Evolutionary conservation across 2,888 invertebrate genomes (phyloP).

Genomic region (Calliphora vomitoria): DNA sequence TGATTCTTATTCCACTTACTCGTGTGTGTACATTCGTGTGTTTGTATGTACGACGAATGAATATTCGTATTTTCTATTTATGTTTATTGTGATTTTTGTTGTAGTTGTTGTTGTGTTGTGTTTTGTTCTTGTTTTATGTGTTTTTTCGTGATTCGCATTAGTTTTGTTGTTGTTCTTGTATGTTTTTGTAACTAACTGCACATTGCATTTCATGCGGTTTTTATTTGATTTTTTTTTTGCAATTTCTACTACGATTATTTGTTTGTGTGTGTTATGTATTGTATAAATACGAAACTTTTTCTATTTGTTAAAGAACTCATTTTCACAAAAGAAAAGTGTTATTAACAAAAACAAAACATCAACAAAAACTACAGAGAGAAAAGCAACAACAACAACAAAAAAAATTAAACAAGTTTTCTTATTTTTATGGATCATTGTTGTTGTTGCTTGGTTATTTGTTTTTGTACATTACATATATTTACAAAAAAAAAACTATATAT

Average conservation of each 20-base stretch:
- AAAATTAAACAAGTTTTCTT: conserved; percentile 48
- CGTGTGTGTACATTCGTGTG: too few relatives aligned
- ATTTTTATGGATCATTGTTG: conserved; percentile 1
- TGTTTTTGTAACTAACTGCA: conserved; percentile 53
- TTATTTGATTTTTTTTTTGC: conserved; percentile 37
- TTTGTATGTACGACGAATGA: neutral
- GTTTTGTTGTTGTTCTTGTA: conserved; percentile 26
- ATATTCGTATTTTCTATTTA: conserved; percentile 55
- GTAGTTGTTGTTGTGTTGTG: conserved; percentile 7
- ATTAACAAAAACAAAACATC: conserved; percentile 30
- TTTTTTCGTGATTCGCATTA: conserved; percentile 29
- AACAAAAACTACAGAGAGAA: conserved; percentile 1
- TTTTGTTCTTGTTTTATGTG: neutral
- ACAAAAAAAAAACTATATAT: neutral
- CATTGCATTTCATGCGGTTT: conserved; percentile 61
- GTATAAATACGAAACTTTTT: conserved; percentile 36
- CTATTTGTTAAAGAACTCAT: conserved; percentile 49
- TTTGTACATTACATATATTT: conserved; percentile 3
- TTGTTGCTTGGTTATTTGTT: neutral
- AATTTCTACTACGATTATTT: neutral
- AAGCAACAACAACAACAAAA: neutral
- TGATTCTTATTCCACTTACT: conserved; percentile 58
- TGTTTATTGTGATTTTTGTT: conserved; percentile 40
- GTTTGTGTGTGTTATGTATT: neutral
- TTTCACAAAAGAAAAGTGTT: conserved; percentile 55